These are phyloP conservation scores for Hoplostethus atlanticus DNA, from an alignment of 2,797 vertebrate species.

Conservation along the genomic window DNA sequence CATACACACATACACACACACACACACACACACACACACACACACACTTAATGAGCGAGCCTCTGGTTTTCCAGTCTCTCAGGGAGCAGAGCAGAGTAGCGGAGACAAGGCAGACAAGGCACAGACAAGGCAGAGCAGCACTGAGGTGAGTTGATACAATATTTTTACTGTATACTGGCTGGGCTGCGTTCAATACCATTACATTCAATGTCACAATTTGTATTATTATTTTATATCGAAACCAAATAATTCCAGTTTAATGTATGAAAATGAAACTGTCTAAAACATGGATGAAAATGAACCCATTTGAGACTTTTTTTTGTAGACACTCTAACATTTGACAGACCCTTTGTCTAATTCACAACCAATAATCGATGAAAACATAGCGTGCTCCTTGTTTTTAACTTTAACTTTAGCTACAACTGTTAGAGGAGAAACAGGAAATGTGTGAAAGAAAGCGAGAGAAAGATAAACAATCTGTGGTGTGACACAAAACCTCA, in stretches of 20 bases:
- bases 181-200: background rate
- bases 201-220: background rate
- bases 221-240: too few relatives aligned
- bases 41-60: slow-evolving; percentile 40
- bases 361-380: background rate
- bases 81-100: slow-evolving; percentile 50
- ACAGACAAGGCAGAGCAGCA: slow-evolving; percentile 39
- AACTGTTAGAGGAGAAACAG: background rate
- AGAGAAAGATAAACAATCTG: background rate
- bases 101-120: slow-evolving; percentile 7
- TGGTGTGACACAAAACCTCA: background rate
- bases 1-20: background rate
- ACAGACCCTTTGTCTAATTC: background rate
- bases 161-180: background rate
- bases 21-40: slow-evolving; percentile 25
- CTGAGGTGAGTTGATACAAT: slow-evolving; percentile 64
- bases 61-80: slow-evolving; percentile 32
- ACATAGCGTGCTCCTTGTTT: background rate
- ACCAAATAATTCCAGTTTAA: too few relatives aligned
- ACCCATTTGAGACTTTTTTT: too few relatives aligned
- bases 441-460: background rate
- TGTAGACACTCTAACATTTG: too few relatives aligned
- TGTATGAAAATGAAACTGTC: too few relatives aligned
- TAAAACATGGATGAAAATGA: too few relatives aligned
- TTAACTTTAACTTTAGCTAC: background rate